Evolutionary conservation across 2,888 invertebrate species (phyloP).

Genomic region (Tortrix viridana): DNA sequence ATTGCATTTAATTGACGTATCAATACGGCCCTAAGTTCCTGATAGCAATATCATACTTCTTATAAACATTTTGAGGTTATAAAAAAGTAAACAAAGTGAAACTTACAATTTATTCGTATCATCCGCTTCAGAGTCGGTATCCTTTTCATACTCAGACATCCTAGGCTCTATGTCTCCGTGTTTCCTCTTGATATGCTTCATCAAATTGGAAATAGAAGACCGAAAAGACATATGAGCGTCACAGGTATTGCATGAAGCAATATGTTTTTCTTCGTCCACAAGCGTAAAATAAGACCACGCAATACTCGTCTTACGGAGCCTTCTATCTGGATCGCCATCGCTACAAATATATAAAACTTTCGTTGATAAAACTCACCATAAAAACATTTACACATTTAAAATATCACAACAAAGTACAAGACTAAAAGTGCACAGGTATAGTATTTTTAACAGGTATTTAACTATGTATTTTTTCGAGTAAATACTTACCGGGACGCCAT

Average conservation of each 20-base stretch:
- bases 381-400: not conserved
- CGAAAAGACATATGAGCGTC: constrained; percentile 37
- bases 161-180: constrained; percentile 35
- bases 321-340: constrained; percentile 22
- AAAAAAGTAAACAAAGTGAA: constrained; percentile 21
- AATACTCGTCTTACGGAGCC: constrained; percentile 24
- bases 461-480: constrained; percentile 33
- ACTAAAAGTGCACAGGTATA: constrained; percentile 22
- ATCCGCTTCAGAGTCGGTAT: constrained; percentile 17
- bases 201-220: constrained; percentile 45
- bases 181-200: constrained; percentile 44
- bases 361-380: not conserved
- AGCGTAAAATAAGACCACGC: constrained; percentile 44
- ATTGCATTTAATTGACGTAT: too few relatives aligned
- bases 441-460: constrained; percentile 36
- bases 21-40: too few relatives aligned
- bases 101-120: constrained; percentile 21
- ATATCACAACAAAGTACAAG: constrained; percentile 18
- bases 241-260: constrained; percentile 45
- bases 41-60: too few relatives aligned
- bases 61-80: constrained; percentile 28
- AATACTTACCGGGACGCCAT: constrained; percentile 36
- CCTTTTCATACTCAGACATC: constrained; percentile 22
- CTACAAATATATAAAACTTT: constrained; percentile 7
- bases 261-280: constrained; percentile 25